Evolutionary conservation across 1,140 invertebrate species (phyloP).

Genomic region (Drosophila punjabiensis): DNA sequence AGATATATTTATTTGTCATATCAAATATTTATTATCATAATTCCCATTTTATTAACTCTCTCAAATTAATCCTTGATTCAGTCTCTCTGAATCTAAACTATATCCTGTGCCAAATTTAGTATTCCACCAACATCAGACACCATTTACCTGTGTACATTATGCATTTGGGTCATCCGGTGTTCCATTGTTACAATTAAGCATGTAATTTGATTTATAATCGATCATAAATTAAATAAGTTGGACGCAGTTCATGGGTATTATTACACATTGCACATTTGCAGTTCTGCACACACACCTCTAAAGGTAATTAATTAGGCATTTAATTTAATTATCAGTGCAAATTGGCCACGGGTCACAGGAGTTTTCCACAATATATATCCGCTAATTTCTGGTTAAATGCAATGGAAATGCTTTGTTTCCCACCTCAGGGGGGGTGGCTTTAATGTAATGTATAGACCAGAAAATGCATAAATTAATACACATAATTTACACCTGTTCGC

Average conservation of each 20-base stretch:
- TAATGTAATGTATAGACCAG: conserved; percentile 25
- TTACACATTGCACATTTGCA: conserved; percentile 46
- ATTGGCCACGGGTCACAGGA: conserved; percentile 32
- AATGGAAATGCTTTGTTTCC: conserved; percentile 40
- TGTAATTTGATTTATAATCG: conserved; percentile 43
- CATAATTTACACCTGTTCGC: conserved; percentile 72
- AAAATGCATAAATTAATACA: conserved; percentile 66
- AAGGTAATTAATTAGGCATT: conserved; percentile 74
- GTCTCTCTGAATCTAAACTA: not conserved
- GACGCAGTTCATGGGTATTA: conserved; percentile 12
- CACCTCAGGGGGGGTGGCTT: conserved; percentile 5
- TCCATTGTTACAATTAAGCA: conserved; percentile 29
- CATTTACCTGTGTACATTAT: conserved; percentile 6
- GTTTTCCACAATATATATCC: conserved; percentile 44
- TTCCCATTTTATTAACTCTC: not conserved
- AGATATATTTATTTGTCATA: not conserved
- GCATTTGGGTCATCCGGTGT: conserved; percentile 18
- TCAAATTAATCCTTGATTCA: not conserved
- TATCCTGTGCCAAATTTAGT: not conserved
- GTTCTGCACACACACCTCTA: conserved; percentile 16
- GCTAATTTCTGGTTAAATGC: conserved; percentile 70
- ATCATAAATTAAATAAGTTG: conserved; percentile 48
- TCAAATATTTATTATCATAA: not conserved
- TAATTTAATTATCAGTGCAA: conserved; percentile 66
- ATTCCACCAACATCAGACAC: not conserved